Conservation (phyloP, 2,113 vertebrate genomes). For the Chlorocebus sabaeus region DNA sequence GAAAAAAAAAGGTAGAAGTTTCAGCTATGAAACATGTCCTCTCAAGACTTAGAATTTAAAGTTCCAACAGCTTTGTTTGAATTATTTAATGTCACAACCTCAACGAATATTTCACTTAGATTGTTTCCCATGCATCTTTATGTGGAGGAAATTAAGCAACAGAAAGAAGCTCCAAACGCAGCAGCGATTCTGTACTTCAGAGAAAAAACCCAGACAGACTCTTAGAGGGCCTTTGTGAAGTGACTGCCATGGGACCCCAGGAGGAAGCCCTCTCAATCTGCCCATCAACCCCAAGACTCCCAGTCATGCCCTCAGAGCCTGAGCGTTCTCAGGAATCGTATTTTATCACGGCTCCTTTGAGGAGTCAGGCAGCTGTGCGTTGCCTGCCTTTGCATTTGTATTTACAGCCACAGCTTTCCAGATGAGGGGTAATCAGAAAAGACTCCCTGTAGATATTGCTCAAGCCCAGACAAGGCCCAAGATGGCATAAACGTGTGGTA, state of each 20-base stretch:
- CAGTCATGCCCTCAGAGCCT: rapidly evolving
- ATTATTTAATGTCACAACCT: too few species aligned
- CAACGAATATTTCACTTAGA: rapidly evolving
- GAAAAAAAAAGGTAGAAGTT: neutral
- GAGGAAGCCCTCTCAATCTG: neutral
- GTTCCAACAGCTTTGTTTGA: too few species aligned
- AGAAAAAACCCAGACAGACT: rapidly evolving
- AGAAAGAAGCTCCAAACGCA: rapidly evolving
- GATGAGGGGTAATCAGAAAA: neutral
- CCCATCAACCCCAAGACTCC: neutral
- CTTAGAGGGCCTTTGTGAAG: rapidly evolving
- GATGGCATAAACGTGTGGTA: rapidly evolving
- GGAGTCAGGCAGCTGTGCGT: rapidly evolving
- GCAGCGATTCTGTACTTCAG: rapidly evolving
- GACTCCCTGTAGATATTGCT: neutral
- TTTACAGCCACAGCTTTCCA: neutral
- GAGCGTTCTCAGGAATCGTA: rapidly evolving
- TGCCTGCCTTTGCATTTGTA: neutral
- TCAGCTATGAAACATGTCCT: too few species aligned
- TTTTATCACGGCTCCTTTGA: rapidly evolving
- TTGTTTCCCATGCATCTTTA: rapidly evolving
- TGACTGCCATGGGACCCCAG: neutral
- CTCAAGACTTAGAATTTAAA: too few species aligned
- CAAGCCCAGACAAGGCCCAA: rapidly evolving
- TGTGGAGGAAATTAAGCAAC: rapidly evolving